phyloP scores from a whole-genome alignment of 2,797 vertebrate species.

The Todus mexicanus region DNA sequence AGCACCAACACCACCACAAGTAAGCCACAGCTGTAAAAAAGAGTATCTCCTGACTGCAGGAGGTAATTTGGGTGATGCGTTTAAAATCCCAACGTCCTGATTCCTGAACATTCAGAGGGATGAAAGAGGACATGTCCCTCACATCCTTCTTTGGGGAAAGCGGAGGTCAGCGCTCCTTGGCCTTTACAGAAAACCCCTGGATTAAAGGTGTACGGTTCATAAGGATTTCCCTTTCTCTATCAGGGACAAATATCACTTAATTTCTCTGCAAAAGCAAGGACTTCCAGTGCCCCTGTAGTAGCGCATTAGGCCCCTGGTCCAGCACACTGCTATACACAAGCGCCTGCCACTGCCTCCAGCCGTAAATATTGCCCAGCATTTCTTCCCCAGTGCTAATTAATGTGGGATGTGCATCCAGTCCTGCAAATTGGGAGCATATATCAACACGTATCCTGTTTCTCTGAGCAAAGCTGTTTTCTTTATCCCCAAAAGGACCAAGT shows the following conservation, averaged over 20 bases:
- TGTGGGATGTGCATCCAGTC: not conserved
- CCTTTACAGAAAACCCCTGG: not conserved
- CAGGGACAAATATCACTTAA: not conserved
- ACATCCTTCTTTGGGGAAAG: not conserved
- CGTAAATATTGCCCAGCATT: not conserved
- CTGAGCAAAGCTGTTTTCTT: not conserved
- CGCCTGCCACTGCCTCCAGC: accelerated
- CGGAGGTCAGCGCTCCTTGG: not conserved
- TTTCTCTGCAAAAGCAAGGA: not conserved
- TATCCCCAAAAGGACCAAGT: not conserved
- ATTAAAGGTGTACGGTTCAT: not conserved
- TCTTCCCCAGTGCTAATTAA: not conserved
- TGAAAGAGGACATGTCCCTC: not conserved
- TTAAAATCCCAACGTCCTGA: not conserved
- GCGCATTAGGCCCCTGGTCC: accelerated
- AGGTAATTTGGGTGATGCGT: not conserved
- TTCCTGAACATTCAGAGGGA: not conserved
- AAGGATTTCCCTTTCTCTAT: not conserved
- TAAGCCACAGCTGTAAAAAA: not conserved
- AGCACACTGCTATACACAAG: not conserved
- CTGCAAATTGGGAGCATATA: not conserved
- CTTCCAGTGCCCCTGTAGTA: accelerated
- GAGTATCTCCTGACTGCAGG: not conserved
- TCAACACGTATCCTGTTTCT: not conserved
- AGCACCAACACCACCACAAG: not conserved